A percentile compares a stretch with the other conserved stretches of the same genome.
Conservation (phyloP, 2,797 vertebrate species). For the Gallirallus australis region DNA sequence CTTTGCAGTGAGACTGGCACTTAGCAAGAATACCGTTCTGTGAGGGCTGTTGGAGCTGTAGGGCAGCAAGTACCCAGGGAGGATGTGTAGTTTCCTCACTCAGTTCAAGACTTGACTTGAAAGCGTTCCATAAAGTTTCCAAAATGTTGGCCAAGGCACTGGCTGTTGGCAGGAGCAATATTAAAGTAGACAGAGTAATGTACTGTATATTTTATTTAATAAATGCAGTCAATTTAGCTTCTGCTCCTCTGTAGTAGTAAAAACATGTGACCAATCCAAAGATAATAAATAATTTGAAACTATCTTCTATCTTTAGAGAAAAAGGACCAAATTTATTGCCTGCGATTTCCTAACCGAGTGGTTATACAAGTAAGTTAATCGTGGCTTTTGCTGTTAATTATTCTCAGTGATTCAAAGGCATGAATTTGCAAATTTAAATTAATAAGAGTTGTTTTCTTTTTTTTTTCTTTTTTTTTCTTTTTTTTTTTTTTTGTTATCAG, state of each 20-base stretch:
- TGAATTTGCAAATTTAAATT: constrained; percentile 31
- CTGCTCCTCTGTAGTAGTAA: constrained; percentile 21
- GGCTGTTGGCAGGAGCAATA: constrained; percentile 13
- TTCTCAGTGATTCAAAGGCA: neutral
- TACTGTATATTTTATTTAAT: constrained; percentile 35
- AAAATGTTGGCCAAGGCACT: neutral
- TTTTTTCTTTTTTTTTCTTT: neutral
- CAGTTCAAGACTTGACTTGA: neutral
- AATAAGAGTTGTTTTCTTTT: constrained; percentile 13
- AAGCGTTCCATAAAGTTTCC: constrained; percentile 22
- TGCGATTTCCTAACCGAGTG: constrained; percentile 91
- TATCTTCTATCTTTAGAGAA: constrained; percentile 83
- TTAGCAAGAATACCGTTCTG: neutral
- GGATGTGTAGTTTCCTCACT: neutral
- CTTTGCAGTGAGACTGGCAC: neutral
- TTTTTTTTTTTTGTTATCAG: constrained; percentile 65
- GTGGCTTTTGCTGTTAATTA: constrained; percentile 16
- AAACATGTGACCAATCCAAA: constrained; percentile 23
- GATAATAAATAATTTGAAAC: constrained; percentile 58
- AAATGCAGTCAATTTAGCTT: constrained; percentile 25
- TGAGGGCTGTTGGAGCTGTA: neutral
- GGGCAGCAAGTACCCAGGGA: neutral
- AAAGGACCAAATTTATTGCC: constrained; percentile 87
- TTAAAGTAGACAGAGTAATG: neutral
- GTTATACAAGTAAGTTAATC: constrained; percentile 92